Conservation (phyloP, 2,113 vertebrate species). For the Alethe castanea region DNA sequence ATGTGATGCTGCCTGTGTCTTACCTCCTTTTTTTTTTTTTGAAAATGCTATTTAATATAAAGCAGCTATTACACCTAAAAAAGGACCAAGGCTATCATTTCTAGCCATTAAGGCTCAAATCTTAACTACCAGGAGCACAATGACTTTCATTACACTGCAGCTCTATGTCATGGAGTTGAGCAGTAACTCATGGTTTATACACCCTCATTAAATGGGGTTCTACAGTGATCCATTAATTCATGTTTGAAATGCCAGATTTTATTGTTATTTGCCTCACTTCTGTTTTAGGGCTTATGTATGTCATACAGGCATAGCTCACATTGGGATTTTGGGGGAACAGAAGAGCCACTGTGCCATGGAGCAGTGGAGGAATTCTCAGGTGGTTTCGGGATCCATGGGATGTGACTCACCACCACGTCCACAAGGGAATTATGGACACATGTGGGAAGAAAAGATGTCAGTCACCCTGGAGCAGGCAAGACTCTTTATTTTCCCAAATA, state of each 20-base stretch:
- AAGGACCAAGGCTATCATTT: constrained; percentile 30
- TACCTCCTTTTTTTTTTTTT: background rate
- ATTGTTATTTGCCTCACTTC: constrained; percentile 55
- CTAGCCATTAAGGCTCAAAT: constrained; percentile 42
- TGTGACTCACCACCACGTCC: background rate
- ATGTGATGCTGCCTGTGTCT: background rate
- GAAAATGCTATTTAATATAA: constrained; percentile 39
- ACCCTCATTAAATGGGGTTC: constrained; percentile 49
- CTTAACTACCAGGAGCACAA: constrained; percentile 36
- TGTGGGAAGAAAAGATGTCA: background rate
- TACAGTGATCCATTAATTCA: constrained; percentile 57
- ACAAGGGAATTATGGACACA: background rate
- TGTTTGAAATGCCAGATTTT: constrained; percentile 63
- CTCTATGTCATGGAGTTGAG: constrained; percentile 41
- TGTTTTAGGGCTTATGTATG: constrained; percentile 30
- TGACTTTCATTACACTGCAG: constrained; percentile 51
- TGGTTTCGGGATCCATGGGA: background rate
- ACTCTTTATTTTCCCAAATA: background rate
- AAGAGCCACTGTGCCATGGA: background rate
- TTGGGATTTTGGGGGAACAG: background rate
- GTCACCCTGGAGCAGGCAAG: background rate
- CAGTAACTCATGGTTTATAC: constrained; percentile 64
- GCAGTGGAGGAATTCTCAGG: background rate
- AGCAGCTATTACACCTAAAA: constrained; percentile 26
- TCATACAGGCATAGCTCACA: background rate